Evolutionary conservation across 2,797 vertebrate genomes (phyloP).

Genomic region (Pantherophis alleghaniensis): DNA sequence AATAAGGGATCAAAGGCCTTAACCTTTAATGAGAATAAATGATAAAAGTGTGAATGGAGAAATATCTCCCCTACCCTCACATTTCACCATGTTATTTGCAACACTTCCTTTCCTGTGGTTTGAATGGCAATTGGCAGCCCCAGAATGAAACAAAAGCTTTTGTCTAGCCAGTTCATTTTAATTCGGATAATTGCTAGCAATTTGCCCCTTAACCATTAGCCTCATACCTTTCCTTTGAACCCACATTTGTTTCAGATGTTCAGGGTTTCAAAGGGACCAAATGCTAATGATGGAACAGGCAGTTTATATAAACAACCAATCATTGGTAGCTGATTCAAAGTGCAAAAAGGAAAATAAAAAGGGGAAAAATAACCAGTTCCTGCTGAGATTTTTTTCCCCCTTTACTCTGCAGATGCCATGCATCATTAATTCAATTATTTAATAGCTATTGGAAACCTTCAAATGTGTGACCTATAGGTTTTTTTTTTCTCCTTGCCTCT

Average conservation of each 20-base stretch:
- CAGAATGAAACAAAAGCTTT: not conserved
- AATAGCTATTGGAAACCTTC: not conserved
- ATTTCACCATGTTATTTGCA: not conserved
- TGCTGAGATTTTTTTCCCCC: not conserved
- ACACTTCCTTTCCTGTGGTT: not conserved
- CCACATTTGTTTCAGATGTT: constrained; percentile 1
- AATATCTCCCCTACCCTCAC: not conserved
- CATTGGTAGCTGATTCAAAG: not conserved
- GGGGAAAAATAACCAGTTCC: not conserved
- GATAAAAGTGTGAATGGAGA: not conserved
- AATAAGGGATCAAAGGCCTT: not conserved
- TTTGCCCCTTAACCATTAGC: not conserved
- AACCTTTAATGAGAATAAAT: not conserved
- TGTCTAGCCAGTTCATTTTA: not conserved
- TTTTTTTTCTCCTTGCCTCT: not conserved
- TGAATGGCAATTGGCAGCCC: constrained; percentile 7
- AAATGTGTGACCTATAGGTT: not conserved
- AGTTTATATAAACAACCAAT: not conserved
- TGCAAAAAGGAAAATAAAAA: not conserved
- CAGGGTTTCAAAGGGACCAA: not conserved
- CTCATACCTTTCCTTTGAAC: not conserved
- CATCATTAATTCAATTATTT: not conserved
- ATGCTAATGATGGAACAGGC: not conserved
- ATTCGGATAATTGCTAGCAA: not conserved
- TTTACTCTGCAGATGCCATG: not conserved